These are phyloP conservation scores for Marisa cornuarietis DNA, from an alignment of 1,140 invertebrate species.

Conservation along the genomic window DNA sequence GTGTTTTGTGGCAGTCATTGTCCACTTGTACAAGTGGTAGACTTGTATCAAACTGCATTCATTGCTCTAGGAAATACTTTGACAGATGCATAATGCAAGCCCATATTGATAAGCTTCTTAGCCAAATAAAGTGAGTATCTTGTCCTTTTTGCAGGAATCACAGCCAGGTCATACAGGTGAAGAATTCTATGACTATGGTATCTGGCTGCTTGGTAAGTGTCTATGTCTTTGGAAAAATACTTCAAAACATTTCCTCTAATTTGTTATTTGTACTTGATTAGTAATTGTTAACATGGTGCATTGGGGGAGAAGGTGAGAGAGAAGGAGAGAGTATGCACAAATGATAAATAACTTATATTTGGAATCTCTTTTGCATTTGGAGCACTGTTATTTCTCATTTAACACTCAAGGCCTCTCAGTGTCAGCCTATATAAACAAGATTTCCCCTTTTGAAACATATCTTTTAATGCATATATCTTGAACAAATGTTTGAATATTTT, in stretches of 20 bases:
- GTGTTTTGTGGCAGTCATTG: no score
- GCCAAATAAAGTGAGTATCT: no score
- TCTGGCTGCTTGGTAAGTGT: slow-evolving; percentile 46
- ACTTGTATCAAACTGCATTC: no score
- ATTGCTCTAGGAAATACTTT: no score
- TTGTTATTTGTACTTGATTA: not conserved
- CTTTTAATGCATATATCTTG: not conserved
- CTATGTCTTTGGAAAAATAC: not conserved
- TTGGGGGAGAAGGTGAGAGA: no score
- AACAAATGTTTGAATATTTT: not conserved
- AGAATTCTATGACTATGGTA: slow-evolving; percentile 38
- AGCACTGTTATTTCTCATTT: not conserved
- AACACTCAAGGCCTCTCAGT: not conserved
- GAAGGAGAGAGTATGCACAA: not conserved
- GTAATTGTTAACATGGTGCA: not conserved
- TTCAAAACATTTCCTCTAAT: not conserved
- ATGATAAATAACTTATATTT: not conserved
- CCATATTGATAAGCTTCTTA: no score
- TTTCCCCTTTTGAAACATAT: not conserved
- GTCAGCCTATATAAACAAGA: not conserved
- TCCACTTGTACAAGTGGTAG: no score
- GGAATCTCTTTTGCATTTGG: not conserved
- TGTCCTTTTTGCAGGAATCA: slow-evolving; percentile 15
- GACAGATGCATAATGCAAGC: no score
- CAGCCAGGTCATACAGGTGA: slow-evolving; percentile 27